Conservation (phyloP, 2,888 invertebrate species). For the Eumerus sabulonum region DNA sequence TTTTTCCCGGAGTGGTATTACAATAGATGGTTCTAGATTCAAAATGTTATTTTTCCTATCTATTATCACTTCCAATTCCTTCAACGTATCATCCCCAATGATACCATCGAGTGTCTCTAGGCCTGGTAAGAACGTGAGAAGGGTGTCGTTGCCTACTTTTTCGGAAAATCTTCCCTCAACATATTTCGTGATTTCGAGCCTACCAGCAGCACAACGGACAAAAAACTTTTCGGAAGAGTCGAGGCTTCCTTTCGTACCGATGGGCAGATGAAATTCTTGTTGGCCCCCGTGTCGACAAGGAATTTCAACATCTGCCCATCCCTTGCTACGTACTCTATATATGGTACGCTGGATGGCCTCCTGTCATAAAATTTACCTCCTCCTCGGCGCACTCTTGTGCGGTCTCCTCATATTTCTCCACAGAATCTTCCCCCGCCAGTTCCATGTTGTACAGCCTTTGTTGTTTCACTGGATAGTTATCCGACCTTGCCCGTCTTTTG, state of each 20-base stretch:
- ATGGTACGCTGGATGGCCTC: too few species aligned
- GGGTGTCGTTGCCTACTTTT: not conserved
- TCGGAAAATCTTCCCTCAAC: not conserved
- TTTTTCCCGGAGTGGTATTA: conserved; percentile 37
- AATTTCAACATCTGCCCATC: not conserved
- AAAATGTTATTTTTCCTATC: conserved; percentile 3
- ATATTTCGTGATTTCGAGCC: not conserved
- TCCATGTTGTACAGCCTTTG: not conserved
- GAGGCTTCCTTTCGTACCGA: not conserved
- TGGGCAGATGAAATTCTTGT: not conserved
- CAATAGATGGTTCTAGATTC: not conserved
- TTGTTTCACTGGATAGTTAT: not conserved
- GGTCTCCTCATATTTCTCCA: too few species aligned
- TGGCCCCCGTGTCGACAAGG: not conserved
- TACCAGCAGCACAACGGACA: conserved; percentile 4
- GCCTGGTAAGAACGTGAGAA: conserved; percentile 5
- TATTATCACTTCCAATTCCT: conserved; percentile 13
- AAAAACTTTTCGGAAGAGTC: not conserved
- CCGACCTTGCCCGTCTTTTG: conserved; percentile 1
- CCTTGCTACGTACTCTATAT: too few species aligned
- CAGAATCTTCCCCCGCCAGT: not conserved
- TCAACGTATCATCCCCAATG: conserved; percentile 18
- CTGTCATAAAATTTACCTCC: too few species aligned
- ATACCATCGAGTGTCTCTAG: conserved; percentile 18
- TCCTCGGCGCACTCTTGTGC: too few species aligned